Evolutionary conservation across 2,888 invertebrate genomes (phyloP).

Genomic region (Nemurella pictetii): DNA sequence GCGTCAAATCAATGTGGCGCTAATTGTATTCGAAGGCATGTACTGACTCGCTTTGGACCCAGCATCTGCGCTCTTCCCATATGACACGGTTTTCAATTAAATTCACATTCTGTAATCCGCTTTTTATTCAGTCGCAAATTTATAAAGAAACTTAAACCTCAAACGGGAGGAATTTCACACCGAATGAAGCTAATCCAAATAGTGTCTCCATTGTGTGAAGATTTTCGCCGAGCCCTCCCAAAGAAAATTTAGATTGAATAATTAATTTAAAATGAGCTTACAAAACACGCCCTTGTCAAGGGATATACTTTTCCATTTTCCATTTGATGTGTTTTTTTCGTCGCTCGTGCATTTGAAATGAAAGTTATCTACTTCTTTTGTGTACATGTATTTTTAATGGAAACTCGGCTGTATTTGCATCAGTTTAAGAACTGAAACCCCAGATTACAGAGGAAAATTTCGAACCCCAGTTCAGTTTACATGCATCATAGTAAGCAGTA

Average conservation of each 20-base stretch:
- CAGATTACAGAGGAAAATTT: background rate
- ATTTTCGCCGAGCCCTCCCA: constrained; percentile 1
- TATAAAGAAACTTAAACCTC: constrained; percentile 17
- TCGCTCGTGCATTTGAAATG: background rate
- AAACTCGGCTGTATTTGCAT: constrained; percentile 1
- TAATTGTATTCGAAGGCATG: background rate
- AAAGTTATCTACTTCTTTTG: background rate
- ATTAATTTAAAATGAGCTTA: constrained; percentile 20
- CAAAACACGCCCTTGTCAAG: constrained; percentile 2
- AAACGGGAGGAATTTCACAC: constrained; percentile 21
- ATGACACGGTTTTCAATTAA: constrained; percentile 9
- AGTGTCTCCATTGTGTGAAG: constrained; percentile 22
- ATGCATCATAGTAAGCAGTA: background rate
- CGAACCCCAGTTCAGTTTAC: background rate
- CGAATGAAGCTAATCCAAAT: constrained; percentile 12
- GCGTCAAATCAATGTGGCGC: background rate
- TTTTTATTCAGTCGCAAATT: constrained; percentile 13
- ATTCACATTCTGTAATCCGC: constrained; percentile 15
- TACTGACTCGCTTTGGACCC: background rate
- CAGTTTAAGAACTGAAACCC: background rate
- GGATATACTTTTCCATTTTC: constrained; percentile 8
- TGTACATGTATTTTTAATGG: constrained; percentile 8
- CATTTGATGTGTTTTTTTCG: constrained; percentile 15
- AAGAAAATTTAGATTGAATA: constrained; percentile 31
- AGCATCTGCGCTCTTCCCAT: background rate